Evolutionary conservation across 2,888 invertebrate genomes (phyloP).

Genomic region (Sarcophaga caerulescens): DNA sequence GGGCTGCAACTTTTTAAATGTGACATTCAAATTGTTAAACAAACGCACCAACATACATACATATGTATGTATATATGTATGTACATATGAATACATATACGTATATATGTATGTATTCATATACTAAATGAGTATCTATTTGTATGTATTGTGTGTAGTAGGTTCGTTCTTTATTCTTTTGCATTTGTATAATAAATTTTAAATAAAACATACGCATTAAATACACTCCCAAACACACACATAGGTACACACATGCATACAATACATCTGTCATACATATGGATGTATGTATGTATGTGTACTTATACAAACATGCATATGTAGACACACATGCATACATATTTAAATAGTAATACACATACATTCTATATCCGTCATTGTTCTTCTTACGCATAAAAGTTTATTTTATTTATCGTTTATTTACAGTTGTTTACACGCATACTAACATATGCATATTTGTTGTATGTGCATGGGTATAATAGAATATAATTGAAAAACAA

Average conservation of each 20-base stretch:
- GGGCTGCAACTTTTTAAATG: conserved; percentile 68
- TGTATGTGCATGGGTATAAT: background rate
- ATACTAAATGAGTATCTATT: background rate
- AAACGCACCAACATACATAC: conserved; percentile 8
- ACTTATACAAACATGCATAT: conserved; percentile 3
- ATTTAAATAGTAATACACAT: background rate
- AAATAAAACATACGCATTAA: conserved; percentile 46
- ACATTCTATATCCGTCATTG: background rate
- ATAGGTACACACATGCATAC: conserved; percentile 6
- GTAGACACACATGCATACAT: background rate
- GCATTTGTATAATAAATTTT: conserved; percentile 29
- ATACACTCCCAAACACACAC: conserved; percentile 12
- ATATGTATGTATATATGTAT: background rate
- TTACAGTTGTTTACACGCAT: background rate
- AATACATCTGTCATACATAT: background rate
- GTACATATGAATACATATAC: conserved; percentile 27
- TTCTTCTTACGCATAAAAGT: background rate
- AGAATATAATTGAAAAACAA: background rate
- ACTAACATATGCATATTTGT: background rate
- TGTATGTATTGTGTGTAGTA: conserved; percentile 5
- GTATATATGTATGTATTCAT: background rate
- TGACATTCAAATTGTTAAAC: conserved; percentile 53
- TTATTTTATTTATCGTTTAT: background rate
- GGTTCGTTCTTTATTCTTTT: conserved; percentile 31
- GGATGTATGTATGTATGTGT: no score